Evolutionary conservation across 2,113 vertebrate species (phyloP).

Genomic region (Taxidea taxus): DNA sequence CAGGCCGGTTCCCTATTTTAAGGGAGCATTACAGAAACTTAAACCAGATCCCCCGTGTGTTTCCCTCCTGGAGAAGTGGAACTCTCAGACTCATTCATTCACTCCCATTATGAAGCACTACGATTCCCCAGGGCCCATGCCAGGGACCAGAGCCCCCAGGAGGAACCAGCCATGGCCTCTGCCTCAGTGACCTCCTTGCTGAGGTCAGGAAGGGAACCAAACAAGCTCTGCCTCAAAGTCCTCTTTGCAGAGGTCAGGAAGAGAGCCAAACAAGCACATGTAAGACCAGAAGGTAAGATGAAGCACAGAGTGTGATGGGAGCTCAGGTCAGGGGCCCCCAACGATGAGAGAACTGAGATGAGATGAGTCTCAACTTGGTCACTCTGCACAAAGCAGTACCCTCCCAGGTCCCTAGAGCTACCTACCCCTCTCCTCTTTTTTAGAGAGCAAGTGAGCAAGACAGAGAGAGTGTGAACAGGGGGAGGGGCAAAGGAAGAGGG

Average conservation of each 20-base stretch:
- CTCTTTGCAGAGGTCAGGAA: background rate
- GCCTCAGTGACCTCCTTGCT: background rate
- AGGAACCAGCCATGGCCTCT: background rate
- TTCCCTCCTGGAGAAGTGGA: background rate
- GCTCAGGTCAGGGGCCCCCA: background rate
- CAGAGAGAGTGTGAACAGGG: too few relatives aligned
- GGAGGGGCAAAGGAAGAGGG: too few relatives aligned
- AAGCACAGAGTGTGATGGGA: background rate
- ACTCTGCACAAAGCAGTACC: background rate
- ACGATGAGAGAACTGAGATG: conserved; percentile 67
- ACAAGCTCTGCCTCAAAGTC: background rate
- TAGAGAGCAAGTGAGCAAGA: too few relatives aligned
- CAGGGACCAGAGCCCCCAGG: background rate
- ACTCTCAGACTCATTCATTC: background rate
- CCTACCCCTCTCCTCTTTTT: too few relatives aligned
- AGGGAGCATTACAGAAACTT: background rate
- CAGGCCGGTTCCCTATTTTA: background rate
- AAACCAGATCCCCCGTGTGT: background rate
- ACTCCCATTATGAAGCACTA: background rate
- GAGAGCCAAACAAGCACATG: background rate
- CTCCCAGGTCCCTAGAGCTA: background rate
- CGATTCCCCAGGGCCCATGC: background rate
- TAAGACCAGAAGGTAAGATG: background rate
- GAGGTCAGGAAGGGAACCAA: background rate
- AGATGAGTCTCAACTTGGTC: conserved; percentile 80